Conservation (phyloP, 2,888 invertebrate genomes). For the Empis livida region DNA sequence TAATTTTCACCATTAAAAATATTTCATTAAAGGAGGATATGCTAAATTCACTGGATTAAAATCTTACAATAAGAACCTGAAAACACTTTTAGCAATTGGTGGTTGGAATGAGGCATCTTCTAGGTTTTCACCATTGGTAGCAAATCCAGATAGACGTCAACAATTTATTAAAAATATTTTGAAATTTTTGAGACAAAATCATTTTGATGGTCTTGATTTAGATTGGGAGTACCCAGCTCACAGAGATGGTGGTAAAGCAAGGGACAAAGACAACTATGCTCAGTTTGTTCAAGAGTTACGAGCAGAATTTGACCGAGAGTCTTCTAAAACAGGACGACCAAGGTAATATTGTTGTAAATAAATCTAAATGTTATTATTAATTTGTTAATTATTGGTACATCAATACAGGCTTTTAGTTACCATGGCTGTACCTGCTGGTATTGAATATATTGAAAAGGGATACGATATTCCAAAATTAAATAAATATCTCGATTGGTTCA, state of each 20-base stretch:
- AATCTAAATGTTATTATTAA: not conserved
- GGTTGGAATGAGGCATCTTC: constrained; percentile 90
- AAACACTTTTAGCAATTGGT: constrained; percentile 82
- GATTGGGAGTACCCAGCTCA: constrained; percentile 60
- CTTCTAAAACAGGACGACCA: constrained; percentile 67
- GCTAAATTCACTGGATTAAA: constrained; percentile 88
- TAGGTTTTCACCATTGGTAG: constrained; percentile 78
- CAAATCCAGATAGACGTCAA: constrained; percentile 57
- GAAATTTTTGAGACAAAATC: constrained; percentile 79
- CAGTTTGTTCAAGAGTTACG: constrained; percentile 76
- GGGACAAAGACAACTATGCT: constrained; percentile 79
- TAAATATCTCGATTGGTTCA: constrained; percentile 85
- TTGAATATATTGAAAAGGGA: constrained; percentile 85
- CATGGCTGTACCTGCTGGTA: constrained; percentile 89
- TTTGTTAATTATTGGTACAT: not conserved
- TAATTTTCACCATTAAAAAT: not conserved
- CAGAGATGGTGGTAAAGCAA: constrained; percentile 54
- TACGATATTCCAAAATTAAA: constrained; percentile 81
- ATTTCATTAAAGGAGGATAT: constrained; percentile 60
- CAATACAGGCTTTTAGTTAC: constrained; percentile 56
- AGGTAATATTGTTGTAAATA: constrained; percentile 19
- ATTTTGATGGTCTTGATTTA: constrained; percentile 84
- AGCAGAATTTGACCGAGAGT: constrained; percentile 78
- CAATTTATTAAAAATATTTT: constrained; percentile 72
- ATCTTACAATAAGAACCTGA: constrained; percentile 82